These are phyloP conservation scores for Brachionus rubens DNA, from an alignment of 1,140 invertebrate species.

Conservation along the genomic window DNA sequence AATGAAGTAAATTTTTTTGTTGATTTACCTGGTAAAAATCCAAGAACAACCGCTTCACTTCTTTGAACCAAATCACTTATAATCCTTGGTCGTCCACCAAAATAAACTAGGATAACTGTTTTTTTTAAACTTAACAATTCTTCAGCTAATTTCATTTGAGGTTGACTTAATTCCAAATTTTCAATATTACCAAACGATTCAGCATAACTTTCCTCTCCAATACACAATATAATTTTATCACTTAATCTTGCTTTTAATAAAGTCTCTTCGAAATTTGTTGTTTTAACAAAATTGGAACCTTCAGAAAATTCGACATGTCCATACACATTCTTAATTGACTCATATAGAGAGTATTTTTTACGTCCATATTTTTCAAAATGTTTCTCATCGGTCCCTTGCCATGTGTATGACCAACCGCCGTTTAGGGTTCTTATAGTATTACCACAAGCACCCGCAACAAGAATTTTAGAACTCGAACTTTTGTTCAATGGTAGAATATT, in stretches of 20 bases:
- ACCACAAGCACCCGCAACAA: neutral
- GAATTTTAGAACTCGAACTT: neutral
- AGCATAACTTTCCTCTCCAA: neutral
- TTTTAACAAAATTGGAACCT: neutral
- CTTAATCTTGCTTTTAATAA: neutral
- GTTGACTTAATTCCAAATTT: neutral
- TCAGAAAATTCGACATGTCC: no score
- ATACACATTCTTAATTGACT: no score
- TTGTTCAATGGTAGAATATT: neutral
- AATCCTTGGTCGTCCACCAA: neutral
- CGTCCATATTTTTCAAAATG: neutral
- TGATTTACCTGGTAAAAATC: conserved; percentile 19
- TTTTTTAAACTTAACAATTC: no score
- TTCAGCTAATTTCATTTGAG: neutral
- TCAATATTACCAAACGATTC: neutral
- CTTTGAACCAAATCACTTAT: neutral
- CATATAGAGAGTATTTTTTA: no score
- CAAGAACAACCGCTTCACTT: neutral
- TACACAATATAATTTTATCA: neutral
- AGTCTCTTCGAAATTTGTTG: neutral
- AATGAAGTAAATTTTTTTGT: no score
- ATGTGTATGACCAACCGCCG: conserved; percentile 10
- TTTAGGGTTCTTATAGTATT: neutral
- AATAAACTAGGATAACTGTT: neutral
- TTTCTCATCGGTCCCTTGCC: no score